Evolutionary conservation across 2,888 invertebrate species (phyloP), one percentile per base, ranked within the genome.

Genomic region (Andrena hattorfiana): DNA sequence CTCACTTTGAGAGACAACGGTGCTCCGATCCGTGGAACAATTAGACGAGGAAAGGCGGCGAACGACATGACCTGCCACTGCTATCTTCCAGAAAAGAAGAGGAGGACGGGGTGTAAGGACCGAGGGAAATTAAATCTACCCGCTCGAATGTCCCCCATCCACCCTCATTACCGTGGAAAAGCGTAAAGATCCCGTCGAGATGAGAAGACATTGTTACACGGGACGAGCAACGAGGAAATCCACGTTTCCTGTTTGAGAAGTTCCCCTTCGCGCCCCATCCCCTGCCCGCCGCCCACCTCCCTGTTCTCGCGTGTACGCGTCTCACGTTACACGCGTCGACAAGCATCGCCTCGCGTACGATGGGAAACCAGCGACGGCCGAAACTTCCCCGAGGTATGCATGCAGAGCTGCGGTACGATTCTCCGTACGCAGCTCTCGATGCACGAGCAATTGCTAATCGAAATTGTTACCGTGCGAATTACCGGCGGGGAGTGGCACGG

Each of bases 81-180:
- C 20, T 51, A 42, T 23, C 67, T 60, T n/a, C 28, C 49, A 20
- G 66, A 70, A 74, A 68, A 71, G 69, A 63, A 26, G 70, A 66
- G 62, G 62, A 49, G 32, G 74, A 62, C 20, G 49, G 77, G 63
- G 59, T 49, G 74, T 56, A 69, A 82, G 79, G 63, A 83, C 74
- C 77, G 71, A 84, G 79, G 81, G 78, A 85, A 89, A 89, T 89
- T 87, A 87, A 89, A 89, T 89, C 85, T 86, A 73, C 81, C 84
- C 81, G 60, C 77, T 69, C 77, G 69, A 49, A 73, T 66, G 84
- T 85, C 71, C 78, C 42, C 81, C 85, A 74, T 84, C 75, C 82
- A 73, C 78, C 87, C 89, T 91, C 91, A 89, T 91, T 91, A 91
- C 84, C 82, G 87, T 69, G 83, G 86, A 84, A 87, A 87, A 89